Evolutionary conservation across 2,113 vertebrate species (phyloP), one percentile per base, ranked within the genome.

Genomic region (Suricata suricatta): DNA sequence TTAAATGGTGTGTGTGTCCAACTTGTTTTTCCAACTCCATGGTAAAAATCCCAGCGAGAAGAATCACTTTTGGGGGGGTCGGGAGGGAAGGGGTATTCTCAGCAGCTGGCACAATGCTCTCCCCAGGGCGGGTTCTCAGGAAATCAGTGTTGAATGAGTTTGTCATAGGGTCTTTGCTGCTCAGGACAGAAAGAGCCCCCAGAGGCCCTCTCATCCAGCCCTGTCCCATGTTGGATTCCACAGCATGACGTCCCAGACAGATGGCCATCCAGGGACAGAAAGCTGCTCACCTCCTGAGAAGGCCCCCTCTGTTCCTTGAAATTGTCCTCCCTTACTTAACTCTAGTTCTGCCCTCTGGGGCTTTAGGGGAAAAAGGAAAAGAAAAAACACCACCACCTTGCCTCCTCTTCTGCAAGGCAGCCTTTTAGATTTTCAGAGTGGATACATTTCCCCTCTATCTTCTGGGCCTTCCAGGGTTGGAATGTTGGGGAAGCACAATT

Each of bases 351-450:
- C 52, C n/a, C 13, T 68, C 38, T 63, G 15, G 50, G 25, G 31
- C 60, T 91, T 64, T 54, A 83, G 35, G 79, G 41, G 35, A 11
- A 63, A 44, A 50, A 29, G 6, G 25, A 21, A 52, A 57, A 50
- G 23, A 68, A 60, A 60, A 71, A n/a, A 41, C 29, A 66, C n/a
- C 16, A 63, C 7, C 35, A 72, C 29, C 31, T 16, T 52, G 14
- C 25, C 76, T 79, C 10, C 38, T 93, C 74, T 89, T 86, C 71
- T 33, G 71, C 25, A 11, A n/a, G 31, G 50, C 69, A 88, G 14
- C 77, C 76, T 64, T 94, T 91, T 72, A 33, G 38, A 77, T 95
- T 87, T 97, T 90, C 64, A 87, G 64, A 63, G 19, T 63, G 13
- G 60, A 29, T 69, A 44, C 12, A 17, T 76, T 71, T 84, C 23